These are phyloP conservation scores for Stichodactyla helianthus DNA, from an alignment of 64 coral and sea anemone species.

Conservation along the genomic window DNA sequence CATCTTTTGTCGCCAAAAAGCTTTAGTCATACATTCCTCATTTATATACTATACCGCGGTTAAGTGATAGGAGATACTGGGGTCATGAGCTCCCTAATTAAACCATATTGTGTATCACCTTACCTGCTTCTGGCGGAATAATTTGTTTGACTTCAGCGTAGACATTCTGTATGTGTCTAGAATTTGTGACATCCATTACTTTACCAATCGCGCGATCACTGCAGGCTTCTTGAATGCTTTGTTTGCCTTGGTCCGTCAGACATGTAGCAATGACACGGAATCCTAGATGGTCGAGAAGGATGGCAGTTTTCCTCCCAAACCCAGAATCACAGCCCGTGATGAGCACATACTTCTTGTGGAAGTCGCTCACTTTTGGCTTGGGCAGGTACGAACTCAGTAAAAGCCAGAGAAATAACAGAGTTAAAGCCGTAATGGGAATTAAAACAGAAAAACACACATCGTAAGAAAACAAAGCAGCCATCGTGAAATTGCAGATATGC, in stretches of 20 bases:
- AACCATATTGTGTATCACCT: background rate
- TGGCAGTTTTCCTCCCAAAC: constrained; percentile 20
- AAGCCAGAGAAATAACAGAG: background rate
- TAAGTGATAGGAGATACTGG: background rate
- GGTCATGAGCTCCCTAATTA: background rate
- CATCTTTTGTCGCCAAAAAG: too few relatives aligned
- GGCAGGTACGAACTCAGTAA: background rate
- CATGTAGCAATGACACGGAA: constrained; percentile 36
- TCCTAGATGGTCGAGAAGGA: constrained; percentile 43
- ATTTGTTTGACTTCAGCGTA: background rate
- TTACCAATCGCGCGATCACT: constrained; percentile 13
- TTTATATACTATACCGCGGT: background rate
- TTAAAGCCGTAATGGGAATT: background rate
- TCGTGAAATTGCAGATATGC: background rate
- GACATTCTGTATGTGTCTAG: background rate
- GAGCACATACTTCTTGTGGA: constrained; percentile 28
- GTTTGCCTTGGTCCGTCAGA: constrained; percentile 41
- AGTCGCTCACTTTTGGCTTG: background rate
- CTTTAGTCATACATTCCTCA: too few relatives aligned
- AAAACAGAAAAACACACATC: background rate
- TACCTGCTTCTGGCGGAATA: background rate
- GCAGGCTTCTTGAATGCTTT: constrained; percentile 5
- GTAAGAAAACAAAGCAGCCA: background rate
- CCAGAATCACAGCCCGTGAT: constrained; percentile 51
- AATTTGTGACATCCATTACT: constrained; percentile 50